Evolutionary conservation across 2,888 invertebrate species (phyloP).

Genomic region (Sinodicranocentrus sp.): DNA sequence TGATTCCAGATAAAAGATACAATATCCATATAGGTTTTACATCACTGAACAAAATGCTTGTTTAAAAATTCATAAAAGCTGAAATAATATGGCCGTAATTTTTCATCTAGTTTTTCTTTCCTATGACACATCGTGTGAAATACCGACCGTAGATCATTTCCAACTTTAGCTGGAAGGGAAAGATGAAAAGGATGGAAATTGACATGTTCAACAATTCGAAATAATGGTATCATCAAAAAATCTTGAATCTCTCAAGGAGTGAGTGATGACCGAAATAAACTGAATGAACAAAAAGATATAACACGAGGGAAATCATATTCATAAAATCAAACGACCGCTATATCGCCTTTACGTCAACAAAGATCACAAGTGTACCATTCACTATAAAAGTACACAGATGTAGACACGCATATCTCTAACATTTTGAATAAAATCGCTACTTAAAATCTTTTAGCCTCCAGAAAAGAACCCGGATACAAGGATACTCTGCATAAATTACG

Average conservation of each 20-base stretch:
- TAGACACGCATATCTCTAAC: no score
- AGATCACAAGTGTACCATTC: no score
- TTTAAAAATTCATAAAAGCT: constrained; percentile 5
- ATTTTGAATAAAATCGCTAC: constrained; percentile 29
- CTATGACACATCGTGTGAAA: constrained; percentile 5
- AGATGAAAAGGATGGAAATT: constrained; percentile 13
- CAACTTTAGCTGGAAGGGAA: background rate
- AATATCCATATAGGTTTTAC: no score
- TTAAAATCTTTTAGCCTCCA: constrained; percentile 41
- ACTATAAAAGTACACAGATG: background rate
- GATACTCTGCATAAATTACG: constrained; percentile 36
- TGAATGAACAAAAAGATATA: constrained; percentile 5
- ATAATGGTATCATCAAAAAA: constrained; percentile 34
- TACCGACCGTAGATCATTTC: constrained; percentile 1
- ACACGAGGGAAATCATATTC: background rate
- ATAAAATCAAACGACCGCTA: background rate
- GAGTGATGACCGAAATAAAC: constrained; percentile 45
- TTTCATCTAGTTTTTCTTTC: constrained; percentile 1
- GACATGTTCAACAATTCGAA: constrained; percentile 37
- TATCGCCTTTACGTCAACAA: background rate
- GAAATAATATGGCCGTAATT: constrained; percentile 2
- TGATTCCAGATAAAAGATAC: background rate
- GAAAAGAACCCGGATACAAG: constrained; percentile 32
- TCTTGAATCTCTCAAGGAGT: constrained; percentile 26
- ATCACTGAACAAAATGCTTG: no score